Base-by-base conservation (phyloP, 2,888 invertebrate species). In the Cartodere bifasciata region DNA sequence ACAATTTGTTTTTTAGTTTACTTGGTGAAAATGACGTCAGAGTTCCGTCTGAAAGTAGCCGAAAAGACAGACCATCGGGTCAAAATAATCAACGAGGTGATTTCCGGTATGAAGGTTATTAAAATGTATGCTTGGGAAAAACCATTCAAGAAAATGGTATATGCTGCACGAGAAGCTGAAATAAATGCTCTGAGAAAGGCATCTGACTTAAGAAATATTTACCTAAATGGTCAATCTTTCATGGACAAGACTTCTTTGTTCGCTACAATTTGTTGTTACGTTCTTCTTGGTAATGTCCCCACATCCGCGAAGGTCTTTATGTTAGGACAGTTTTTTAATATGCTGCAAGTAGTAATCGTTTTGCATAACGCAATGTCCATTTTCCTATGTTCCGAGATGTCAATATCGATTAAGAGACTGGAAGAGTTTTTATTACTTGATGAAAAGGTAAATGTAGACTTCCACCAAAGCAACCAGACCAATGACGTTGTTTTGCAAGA, bases 171-270 rank as follows among this genome's bases (percentile, higher is more conserved):
- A 23, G 11, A 23, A 9, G 11, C 6, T 6, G 24, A 23, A 11
- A 6, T 23, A 11, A 23, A 23, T 9, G 7, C 11, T 23, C 15
- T 53, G 6, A 48, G 45, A 4, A 42, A 39, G 31, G 40, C 48
- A 2, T 72, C 76, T 0, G 76, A 77, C 53, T 62, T 75, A 36
- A 70, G 70, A 38, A 81, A 68, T 17, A 64, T 75, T 38, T 77
- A 72, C 63, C 68, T 72, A 56, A 78, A 68, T 48, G 65, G 75
- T 52, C 77, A 81, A 64, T 77, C 87, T 20, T 86, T 84, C 51
- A 80, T 85, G 0, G 81, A 85, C 47, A 73, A 87, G 38, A 68
- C 84, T 17, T 78, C 88, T 1, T 63, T 87, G 7, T 84, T 78
- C 50, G 69, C 82, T 28, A 84, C 85, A 1, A 67, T 90, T 24